These are phyloP conservation scores for Clamator glandarius DNA, from an alignment of 2,797 vertebrate species.

Conservation along the genomic window DNA sequence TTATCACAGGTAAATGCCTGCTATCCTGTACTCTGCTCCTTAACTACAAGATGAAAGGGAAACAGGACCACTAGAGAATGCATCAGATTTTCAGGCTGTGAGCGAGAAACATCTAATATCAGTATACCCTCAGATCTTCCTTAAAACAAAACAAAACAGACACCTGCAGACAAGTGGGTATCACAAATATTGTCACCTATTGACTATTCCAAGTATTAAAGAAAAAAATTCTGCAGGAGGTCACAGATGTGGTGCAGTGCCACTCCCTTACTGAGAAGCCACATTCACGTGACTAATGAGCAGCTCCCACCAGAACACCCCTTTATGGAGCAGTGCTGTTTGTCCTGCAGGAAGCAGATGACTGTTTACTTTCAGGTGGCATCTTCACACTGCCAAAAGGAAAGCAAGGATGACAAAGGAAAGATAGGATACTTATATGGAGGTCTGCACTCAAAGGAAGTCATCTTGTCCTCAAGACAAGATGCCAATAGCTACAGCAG, in stretches of 20 bases:
- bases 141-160: neutral
- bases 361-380: neutral
- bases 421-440: neutral
- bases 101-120: neutral
- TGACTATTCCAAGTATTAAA: neutral
- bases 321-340: neutral
- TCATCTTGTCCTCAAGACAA: neutral
- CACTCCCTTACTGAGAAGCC: neutral
- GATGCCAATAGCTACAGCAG: neutral
- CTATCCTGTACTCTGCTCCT: neutral
- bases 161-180: neutral
- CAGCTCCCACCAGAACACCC: neutral
- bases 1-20: neutral
- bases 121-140: neutral
- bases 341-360: neutral
- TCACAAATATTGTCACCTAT: neutral
- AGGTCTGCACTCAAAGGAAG: neutral
- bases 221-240: neutral
- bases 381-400: neutral
- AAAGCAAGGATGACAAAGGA: neutral
- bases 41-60: neutral
- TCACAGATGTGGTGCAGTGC: neutral
- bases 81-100: neutral
- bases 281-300: accelerated
- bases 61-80: neutral